These are phyloP conservation scores for Plutella xylostella DNA, from an alignment of 2,888 invertebrate genomes.

Conservation along the genomic window DNA sequence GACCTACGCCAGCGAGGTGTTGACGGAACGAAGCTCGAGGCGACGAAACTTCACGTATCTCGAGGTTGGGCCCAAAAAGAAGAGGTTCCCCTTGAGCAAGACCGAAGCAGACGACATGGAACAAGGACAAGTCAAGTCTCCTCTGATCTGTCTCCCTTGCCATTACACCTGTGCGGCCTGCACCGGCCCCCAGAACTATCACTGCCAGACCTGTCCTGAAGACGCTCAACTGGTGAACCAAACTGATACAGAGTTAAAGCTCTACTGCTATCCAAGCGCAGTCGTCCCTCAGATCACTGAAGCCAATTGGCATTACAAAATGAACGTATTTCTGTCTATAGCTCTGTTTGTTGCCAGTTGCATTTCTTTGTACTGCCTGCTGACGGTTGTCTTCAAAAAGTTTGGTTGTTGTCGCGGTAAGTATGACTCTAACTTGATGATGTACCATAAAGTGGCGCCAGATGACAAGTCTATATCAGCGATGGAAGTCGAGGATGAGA, in stretches of 20 bases:
- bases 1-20: slow-evolving; percentile 54
- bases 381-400: slow-evolving; percentile 34
- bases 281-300: slow-evolving; percentile 50
- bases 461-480: slow-evolving; percentile 52
- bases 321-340: slow-evolving; percentile 49
- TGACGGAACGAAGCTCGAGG: slow-evolving; percentile 46
- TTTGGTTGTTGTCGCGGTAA: slow-evolving; percentile 35
- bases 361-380: slow-evolving; percentile 33
- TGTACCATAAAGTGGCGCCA: slow-evolving; percentile 50
- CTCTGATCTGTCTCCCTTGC: slow-evolving; percentile 72
- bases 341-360: slow-evolving; percentile 37
- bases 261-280: slow-evolving; percentile 62
- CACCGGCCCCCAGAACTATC: slow-evolving; percentile 74
- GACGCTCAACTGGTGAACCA: slow-evolving; percentile 70
- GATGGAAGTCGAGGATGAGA: slow-evolving; percentile 52
- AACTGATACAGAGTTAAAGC: slow-evolving; percentile 46
- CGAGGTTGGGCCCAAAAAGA: slow-evolving; percentile 27
- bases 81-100: slow-evolving; percentile 34
- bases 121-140: slow-evolving; percentile 26
- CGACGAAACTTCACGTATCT: slow-evolving; percentile 50
- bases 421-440: slow-evolving; percentile 40
- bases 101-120: slow-evolving; percentile 52
- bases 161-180: slow-evolving; percentile 83
- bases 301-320: slow-evolving; percentile 54
- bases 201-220: slow-evolving; percentile 75